A percentile compares a stretch with the other conserved stretches of the same genome.
Conservation (phyloP, 2,888 invertebrate species). For the Mimachlamys varia region DNA sequence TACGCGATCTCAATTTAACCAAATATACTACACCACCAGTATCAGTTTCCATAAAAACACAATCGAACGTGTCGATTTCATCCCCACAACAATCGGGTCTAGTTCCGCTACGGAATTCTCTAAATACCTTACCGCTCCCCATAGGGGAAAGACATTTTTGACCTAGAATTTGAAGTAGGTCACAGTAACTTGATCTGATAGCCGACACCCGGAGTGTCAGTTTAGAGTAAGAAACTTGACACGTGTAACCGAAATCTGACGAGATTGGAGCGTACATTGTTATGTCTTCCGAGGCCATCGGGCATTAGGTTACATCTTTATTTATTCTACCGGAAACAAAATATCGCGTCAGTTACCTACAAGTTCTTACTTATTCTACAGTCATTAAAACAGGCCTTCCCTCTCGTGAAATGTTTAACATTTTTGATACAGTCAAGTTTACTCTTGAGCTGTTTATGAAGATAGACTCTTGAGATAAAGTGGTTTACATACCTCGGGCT, state of each 20-base stretch:
- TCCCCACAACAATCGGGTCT: background rate
- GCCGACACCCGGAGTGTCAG: background rate
- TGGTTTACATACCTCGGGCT: background rate
- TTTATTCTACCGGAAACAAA: background rate
- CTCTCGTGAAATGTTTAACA: slow-evolving; percentile 7
- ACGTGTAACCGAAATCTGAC: background rate
- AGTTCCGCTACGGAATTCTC: background rate
- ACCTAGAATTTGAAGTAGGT: slow-evolving; percentile 1
- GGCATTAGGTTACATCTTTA: background rate
- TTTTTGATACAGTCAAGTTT: background rate
- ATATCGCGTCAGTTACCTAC: background rate
- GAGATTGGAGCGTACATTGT: background rate
- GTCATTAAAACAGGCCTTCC: background rate
- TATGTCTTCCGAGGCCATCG: background rate
- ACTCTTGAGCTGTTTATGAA: background rate
- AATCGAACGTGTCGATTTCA: slow-evolving; percentile 14
- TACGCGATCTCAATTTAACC: background rate
- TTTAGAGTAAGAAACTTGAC: background rate
- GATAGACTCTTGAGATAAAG: background rate
- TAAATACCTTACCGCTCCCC: background rate
- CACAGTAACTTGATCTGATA: background rate
- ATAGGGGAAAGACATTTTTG: background rate
- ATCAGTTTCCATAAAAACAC: background rate
- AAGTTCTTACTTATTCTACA: background rate
- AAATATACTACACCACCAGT: background rate